Base-by-base conservation (phyloP, 2,888 invertebrate species). In the Lydus trimaculatus region DNA sequence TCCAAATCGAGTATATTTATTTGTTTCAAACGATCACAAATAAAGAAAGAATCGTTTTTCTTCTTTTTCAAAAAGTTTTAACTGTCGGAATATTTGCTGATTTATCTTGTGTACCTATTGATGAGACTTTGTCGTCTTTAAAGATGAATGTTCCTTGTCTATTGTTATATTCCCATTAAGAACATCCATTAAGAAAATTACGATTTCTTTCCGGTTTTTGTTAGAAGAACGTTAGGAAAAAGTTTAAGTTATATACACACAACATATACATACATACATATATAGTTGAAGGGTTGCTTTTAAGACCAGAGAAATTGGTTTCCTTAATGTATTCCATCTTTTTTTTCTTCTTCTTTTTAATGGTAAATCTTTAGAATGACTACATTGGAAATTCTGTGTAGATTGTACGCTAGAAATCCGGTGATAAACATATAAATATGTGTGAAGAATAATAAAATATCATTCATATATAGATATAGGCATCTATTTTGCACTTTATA, bases 381-480 rank as follows among this genome's bases (percentile, higher is more conserved):
- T 11, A 48, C 8, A 20, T 48, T 20, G 9, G 20, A 20, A 48
- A 48, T 48, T 48, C 43, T 7, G 9, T 13, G 48, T 48, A 20
- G 20, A 20, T 23, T 48, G 9, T 48, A 20, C 17, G 6, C 11
- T 20, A 11, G 9, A 48, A 48, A 48, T 48, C 48, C 23, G 48
- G 20, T 48, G 20, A 48, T 48, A 48, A 48, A 48, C 48, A 48
- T 20, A 48, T 48, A 48, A 48, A 48, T 48, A 48, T 48, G 48
- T 20, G 20, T 20, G 8, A 48, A 48, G 48, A 48, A 48, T 48
- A 48, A 11, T 48, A 48, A 48, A 48, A 48, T 20, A 48, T 20
- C 20, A 20, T 48, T 20, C 20, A 20, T 48, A 48, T 48, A 48
- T 43, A n/a, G n/a, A 17, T 43, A 43, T n/a, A 17, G 43, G 17